Evolutionary conservation across 2,797 vertebrate genomes (phyloP).

Genomic region (Centropyge bicolor): DNA sequence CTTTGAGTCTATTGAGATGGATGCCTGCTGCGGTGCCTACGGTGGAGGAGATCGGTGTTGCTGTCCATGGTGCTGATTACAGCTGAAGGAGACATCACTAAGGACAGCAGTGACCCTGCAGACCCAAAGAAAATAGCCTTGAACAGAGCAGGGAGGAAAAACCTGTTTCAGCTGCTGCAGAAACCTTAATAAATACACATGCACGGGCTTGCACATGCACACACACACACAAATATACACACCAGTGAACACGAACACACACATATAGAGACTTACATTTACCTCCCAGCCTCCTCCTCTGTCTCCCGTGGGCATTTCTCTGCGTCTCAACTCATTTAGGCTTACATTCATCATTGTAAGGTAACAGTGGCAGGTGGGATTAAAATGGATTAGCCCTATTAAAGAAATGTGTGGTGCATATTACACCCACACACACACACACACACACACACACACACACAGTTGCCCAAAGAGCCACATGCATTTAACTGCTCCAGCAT

Average conservation of each 20-base stretch:
- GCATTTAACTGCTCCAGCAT: slow-evolving; percentile 35
- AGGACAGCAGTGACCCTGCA: slow-evolving; percentile 77
- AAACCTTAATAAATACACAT: slow-evolving; percentile 65
- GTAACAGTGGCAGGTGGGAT: slow-evolving; percentile 89
- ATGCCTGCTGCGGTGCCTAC: slow-evolving; percentile 71
- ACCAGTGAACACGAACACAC: slow-evolving; percentile 58
- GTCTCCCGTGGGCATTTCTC: slow-evolving; percentile 85
- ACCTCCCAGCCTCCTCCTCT: slow-evolving; percentile 76
- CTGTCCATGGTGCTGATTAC: slow-evolving; percentile 86
- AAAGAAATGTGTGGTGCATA: slow-evolving; percentile 84
- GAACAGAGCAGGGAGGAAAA: slow-evolving; percentile 59
- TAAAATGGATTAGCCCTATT: slow-evolving; percentile 89
- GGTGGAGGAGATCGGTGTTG: slow-evolving; percentile 69
- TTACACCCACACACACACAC: slow-evolving; percentile 67
- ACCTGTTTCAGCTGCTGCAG: slow-evolving; percentile 65
- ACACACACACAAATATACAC: slow-evolving; percentile 14
- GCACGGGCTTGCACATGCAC: neutral
- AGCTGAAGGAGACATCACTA: slow-evolving; percentile 80
- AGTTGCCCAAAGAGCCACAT: slow-evolving; percentile 44
- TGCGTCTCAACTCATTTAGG: slow-evolving; percentile 86
- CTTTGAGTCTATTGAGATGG: slow-evolving; percentile 73
- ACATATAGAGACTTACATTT: slow-evolving; percentile 74
- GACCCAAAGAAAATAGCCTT: slow-evolving; percentile 75
- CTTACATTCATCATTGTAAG: slow-evolving; percentile 89
- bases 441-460: slow-evolving; percentile 27